Evolutionary conservation across 2,113 vertebrate species (phyloP), one percentile per base, ranked within the genome.

Genomic region (Mesembrinibis cayennensis): DNA sequence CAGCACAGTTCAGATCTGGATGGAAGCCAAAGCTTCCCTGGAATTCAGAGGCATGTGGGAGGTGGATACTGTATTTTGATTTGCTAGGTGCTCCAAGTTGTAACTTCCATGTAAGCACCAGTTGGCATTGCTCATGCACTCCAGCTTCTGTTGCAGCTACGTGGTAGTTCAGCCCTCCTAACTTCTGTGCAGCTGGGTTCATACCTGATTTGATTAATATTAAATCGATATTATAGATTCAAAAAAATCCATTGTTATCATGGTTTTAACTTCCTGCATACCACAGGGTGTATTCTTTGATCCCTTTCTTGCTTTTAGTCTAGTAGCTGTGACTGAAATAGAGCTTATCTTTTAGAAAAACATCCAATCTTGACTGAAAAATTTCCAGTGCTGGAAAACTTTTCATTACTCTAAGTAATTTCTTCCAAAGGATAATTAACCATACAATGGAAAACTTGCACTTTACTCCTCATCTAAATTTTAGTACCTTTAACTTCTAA

Each of bases 331-430:
- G 56, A 44, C 29, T 87, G 78, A 94, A 89, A 65, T 72, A 76
- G n/a, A 81, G 29, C 16, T 83, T 94, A 89, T 67, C 9, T 69
- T 90, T 78, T 74, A 95, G 72, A 74, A 96, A 87, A 94, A 66
- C 25, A 62, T 90, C 56, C 47, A 87, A 1, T 82, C 36, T 72
- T 87, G 62, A 87, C 58, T 81, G 63, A 81, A 84, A 81, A 90
- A 62, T 77, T 90, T 87, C 67, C 82, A 67, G 29, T 62, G 42
- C 63, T 94, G 67, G 61, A 61, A 69, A 61, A 61, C 19, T 27
- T 80, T 45, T 29, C 25, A 62, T 45, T 30, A 16, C 14, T 71
- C 26, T 38, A 44, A 73, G 25, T 76, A 84, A 66, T 83, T 87
- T 92, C 36, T 84, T 96, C 52, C 62, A 80, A 56, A 80, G 67